Percentiles rank a stretch among this genome's conserved stretches.
Conservation (phyloP, 1,140 invertebrate species). For the Hylaeus anthracinus region DNA sequence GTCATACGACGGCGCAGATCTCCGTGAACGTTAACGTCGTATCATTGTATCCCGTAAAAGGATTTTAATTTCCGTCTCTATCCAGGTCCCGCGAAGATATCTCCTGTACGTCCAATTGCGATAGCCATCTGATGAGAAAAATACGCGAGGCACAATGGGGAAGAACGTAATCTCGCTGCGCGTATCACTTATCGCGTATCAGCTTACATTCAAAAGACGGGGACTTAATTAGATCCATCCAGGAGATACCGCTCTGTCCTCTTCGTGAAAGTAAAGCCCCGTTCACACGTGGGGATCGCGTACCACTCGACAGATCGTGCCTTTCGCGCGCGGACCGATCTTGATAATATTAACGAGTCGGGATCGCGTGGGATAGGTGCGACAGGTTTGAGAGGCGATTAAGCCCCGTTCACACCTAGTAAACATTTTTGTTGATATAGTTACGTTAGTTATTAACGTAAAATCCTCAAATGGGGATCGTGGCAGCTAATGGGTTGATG, state of each 20-base stretch:
- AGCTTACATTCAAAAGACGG: constrained; percentile 37
- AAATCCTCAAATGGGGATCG: no score
- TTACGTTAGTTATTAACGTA: no score
- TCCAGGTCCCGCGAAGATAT: not conserved
- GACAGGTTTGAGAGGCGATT: no score
- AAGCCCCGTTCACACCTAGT: no score
- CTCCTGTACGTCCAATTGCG: not conserved
- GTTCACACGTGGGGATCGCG: not conserved
- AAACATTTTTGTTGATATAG: not conserved
- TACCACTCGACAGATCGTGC: not conserved
- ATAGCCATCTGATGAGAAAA: constrained; percentile 37
- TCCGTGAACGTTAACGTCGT: not conserved
- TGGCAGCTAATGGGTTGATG: no score
- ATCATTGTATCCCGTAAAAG: not conserved
- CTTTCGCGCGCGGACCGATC: not conserved
- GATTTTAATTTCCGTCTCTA: constrained; percentile 33
- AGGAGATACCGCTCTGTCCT: constrained; percentile 13
- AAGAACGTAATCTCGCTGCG: constrained; percentile 17
- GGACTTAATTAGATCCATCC: constrained; percentile 41
- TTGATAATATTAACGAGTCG: not conserved
- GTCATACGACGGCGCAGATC: not conserved
- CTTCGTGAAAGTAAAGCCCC: constrained; percentile 6
- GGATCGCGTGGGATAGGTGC: no score
- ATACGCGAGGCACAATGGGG: constrained; percentile 28
- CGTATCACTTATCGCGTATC: constrained; percentile 38